Evolutionary conservation across 2,888 invertebrate genomes (phyloP).

Genomic region (Pheosia tremula): DNA sequence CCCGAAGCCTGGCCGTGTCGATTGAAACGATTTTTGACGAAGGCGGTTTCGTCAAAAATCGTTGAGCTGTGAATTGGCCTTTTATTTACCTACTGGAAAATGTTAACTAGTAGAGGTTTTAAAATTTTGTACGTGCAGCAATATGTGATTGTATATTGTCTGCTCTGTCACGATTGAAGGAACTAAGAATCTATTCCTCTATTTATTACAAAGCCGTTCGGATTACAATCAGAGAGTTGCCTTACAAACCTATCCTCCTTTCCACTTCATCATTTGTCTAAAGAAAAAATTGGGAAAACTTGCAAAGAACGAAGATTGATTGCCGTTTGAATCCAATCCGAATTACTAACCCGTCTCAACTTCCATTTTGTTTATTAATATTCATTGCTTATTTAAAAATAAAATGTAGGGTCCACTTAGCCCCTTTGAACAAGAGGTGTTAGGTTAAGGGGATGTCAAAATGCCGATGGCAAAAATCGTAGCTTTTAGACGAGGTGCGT

Average conservation of each 20-base stretch:
- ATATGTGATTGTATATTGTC: too few species aligned
- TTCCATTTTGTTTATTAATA: conserved; percentile 70
- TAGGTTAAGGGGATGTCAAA: conserved; percentile 65
- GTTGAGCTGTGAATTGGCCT: too few species aligned
- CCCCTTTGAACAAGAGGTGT: conserved; percentile 58
- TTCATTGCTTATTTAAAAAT: conserved; percentile 75
- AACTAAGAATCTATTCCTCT: not conserved
- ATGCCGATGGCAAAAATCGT: conserved; percentile 74
- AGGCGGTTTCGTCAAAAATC: not conserved
- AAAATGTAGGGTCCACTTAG: conserved; percentile 65
- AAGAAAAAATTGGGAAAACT: conserved; percentile 46
- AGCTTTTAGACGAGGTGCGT: conserved; percentile 61
- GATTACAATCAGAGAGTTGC: conserved; percentile 1
- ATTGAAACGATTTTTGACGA: conserved; percentile 6
- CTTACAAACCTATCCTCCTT: conserved; percentile 12
- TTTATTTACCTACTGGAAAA: too few species aligned
- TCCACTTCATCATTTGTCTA: conserved; percentile 53
- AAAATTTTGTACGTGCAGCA: too few species aligned
- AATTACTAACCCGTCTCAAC: conserved; percentile 45
- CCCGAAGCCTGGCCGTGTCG: conserved; percentile 12
- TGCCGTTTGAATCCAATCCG: conserved; percentile 41
- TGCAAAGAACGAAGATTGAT: conserved; percentile 52
- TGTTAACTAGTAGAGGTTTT: too few species aligned
- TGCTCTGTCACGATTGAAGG: not conserved
- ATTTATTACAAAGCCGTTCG: not conserved